Base-by-base conservation (phyloP, 2,797 vertebrate genomes). In the Mormyrops attenuatus region DNA sequence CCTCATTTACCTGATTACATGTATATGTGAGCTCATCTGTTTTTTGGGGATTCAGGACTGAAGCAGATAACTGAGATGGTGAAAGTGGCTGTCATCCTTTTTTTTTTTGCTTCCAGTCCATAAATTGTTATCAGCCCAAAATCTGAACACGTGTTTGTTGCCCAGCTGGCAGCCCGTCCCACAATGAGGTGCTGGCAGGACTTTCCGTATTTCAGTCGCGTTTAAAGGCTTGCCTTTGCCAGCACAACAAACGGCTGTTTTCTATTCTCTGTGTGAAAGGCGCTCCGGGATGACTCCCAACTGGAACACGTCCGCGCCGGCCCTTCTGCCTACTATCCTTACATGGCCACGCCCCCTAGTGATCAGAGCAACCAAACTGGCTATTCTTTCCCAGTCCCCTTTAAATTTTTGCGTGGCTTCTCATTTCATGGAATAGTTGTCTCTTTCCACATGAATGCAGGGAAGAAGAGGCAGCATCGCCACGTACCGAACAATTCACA, bases 261-360 rank as follows among this genome's bases (percentile, higher is more conserved):
- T 66, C 88, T 90, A 3, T 88, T 85, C 89, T 26, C 88, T 91
- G 84, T 90, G 66, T 90, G 89, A 85, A 85, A 85, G 44, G 82
- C 49, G 4, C 44, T 85, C 44, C 9, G 49, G 44, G 44, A 85
- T 13, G 47, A 52, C 49, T 85, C 82, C 82, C 82, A 85, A 11
- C 82, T 85, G 44, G 82, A 85, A 30, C 17, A 49, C 3, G 44
- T 85, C 49, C 44, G 8, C 9, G 47, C 49, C 3, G 22, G 44
- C n/a, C 47, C n/a, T 47, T 52, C 22, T 47, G 22, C 44, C 47
- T 26, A 9, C 44, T 20, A 22, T 52, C n/a, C 44, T 49, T 47
- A 85, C 82, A 30, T 9, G 44, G 49, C 47, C 20, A 85, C 44
- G 8, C 44, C 20, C 73, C 73, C 38, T 20, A 80, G 73, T 80